Evolutionary conservation across 2,797 vertebrate species (phyloP).

Genomic region (Notamacropus eugenii): DNA sequence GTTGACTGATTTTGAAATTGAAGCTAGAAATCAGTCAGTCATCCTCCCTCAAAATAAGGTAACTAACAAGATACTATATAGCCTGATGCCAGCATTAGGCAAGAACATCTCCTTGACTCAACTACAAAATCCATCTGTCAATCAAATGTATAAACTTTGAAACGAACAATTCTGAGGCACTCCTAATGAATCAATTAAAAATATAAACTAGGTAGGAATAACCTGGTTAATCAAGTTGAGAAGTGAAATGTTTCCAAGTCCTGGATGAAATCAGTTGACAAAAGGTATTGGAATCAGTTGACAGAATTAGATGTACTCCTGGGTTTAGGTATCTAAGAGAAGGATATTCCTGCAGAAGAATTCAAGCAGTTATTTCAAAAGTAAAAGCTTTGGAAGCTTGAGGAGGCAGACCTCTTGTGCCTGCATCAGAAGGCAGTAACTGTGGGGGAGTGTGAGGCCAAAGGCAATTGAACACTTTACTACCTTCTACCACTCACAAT

Average conservation of each 20-base stretch:
- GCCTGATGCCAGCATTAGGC: neutral
- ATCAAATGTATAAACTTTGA: neutral
- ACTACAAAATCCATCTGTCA: neutral
- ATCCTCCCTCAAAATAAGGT: neutral
- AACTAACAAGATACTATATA: neutral
- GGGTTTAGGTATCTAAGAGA: neutral
- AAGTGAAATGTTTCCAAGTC: neutral
- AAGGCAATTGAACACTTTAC: neutral
- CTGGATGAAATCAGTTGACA: neutral
- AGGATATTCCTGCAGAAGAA: neutral
- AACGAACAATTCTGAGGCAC: neutral
- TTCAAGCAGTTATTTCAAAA: neutral
- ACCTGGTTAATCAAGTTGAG: neutral
- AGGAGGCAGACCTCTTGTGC: neutral
- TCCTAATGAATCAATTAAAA: neutral
- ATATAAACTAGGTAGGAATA: neutral
- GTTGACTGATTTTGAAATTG: neutral
- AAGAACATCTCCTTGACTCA: neutral
- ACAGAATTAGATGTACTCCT: neutral
- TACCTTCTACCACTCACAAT: neutral
- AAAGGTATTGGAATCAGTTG: neutral
- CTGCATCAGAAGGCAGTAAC: neutral
- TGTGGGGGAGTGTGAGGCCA: neutral
- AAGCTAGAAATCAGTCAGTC: neutral
- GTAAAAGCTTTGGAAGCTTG: neutral